Conservation (phyloP, 2,888 invertebrate species). For the Bombylius major region DNA sequence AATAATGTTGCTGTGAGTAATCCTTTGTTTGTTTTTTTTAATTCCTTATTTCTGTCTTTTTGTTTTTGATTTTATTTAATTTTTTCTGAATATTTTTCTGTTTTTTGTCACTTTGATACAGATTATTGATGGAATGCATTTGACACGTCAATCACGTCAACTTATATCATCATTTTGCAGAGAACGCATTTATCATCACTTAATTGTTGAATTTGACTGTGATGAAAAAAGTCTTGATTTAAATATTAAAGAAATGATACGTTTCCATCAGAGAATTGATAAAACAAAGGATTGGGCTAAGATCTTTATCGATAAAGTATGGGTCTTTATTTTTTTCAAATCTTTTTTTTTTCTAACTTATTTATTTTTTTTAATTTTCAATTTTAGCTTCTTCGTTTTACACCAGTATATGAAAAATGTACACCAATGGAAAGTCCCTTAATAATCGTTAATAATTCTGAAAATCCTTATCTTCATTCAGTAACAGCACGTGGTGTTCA, state of each 20-base stretch:
- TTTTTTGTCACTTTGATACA: slow-evolving; percentile 30
- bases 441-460: slow-evolving; percentile 20
- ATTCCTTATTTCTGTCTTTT: neutral
- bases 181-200: slow-evolving; percentile 66
- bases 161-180: slow-evolving; percentile 62
- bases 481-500: slow-evolving; percentile 22
- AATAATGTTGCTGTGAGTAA: slow-evolving; percentile 68
- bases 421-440: slow-evolving; percentile 19
- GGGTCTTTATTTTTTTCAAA: neutral
- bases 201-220: slow-evolving; percentile 87
- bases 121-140: slow-evolving; percentile 90
- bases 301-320: slow-evolving; percentile 16
- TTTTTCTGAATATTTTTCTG: neutral
- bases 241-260: slow-evolving; percentile 43
- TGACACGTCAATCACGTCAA: slow-evolving; percentile 66
- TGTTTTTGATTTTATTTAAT: neutral
- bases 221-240: slow-evolving; percentile 47
- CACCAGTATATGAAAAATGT: slow-evolving; percentile 18
- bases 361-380: neutral
- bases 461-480: slow-evolving; percentile 19
- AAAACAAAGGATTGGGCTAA: slow-evolving; percentile 19
- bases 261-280: slow-evolving; percentile 18
- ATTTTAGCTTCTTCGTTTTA: slow-evolving; percentile 12
- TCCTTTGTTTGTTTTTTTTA: slow-evolving; percentile 19
- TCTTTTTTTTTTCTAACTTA: neutral